phyloP scores from a whole-genome alignment of 2,113 vertebrate species.

The Leptobrachium ailaonicum region DNA sequence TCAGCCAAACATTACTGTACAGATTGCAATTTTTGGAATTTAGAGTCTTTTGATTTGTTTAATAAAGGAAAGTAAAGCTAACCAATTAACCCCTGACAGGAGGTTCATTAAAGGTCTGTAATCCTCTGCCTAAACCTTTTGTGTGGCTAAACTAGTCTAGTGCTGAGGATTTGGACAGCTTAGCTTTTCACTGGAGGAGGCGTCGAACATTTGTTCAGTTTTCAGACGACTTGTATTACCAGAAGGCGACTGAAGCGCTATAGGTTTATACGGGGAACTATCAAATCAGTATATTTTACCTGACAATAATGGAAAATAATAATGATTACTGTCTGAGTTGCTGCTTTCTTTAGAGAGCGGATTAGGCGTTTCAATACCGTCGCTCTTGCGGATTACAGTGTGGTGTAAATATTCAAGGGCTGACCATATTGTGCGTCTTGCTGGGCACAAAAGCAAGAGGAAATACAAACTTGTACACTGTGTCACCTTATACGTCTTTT shows the following conservation, averaged over 20 bases:
- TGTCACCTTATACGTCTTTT: conserved; percentile 50
- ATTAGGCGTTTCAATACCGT: conserved; percentile 50
- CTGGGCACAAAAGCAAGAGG: conserved; percentile 49
- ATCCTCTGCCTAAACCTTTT: conserved; percentile 74
- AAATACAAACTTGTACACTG: conserved; percentile 36
- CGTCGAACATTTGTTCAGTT: conserved; percentile 74
- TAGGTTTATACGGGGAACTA: conserved; percentile 58
- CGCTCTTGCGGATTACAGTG: conserved; percentile 50
- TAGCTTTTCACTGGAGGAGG: conserved; percentile 70
- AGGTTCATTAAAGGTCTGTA: conserved; percentile 72
- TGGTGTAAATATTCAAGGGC: conserved; percentile 26
- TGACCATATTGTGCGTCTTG: conserved; percentile 54
- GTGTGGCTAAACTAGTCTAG: conserved; percentile 67
- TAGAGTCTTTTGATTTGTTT: conserved; percentile 68
- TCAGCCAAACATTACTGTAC: conserved; percentile 56
- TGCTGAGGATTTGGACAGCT: conserved; percentile 69
- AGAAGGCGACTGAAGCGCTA: conserved; percentile 62
- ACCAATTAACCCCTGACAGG: conserved; percentile 77
- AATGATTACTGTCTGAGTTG: conserved; percentile 48
- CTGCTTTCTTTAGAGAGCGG: conserved; percentile 57
- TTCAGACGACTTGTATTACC: conserved; percentile 68
- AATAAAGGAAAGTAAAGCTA: conserved; percentile 68
- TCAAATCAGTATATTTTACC: conserved; percentile 56
- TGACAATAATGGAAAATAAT: conserved; percentile 52
- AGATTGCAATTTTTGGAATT: conserved; percentile 59